Evolutionary conservation across 2,113 vertebrate species (phyloP).

Genomic region (Psittacula cyanocephala): DNA sequence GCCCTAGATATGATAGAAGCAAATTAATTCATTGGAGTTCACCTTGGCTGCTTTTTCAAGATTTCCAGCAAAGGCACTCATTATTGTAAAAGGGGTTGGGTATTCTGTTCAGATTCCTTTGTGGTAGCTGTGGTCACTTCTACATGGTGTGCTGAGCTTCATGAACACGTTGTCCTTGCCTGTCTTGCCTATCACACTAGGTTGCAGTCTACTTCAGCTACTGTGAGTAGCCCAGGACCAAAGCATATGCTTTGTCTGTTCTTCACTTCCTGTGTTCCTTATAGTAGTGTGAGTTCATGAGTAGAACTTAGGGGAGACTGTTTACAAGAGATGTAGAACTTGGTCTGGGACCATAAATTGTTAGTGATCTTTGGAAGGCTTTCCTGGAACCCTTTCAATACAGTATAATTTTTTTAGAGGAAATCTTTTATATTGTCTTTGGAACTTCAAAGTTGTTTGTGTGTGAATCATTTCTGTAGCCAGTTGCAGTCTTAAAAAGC

Average conservation of each 20-base stretch:
- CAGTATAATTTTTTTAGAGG: background rate
- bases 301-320: no score
- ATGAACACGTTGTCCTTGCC: background rate
- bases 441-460: background rate
- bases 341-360: background rate
- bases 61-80: background rate
- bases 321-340: background rate
- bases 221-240: background rate
- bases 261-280: background rate
- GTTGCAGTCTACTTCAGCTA: no score
- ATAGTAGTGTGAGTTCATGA: accelerated
- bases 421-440: background rate
- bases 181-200: background rate
- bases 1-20: background rate
- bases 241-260: background rate
- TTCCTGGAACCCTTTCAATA: background rate
- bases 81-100: background rate
- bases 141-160: background rate
- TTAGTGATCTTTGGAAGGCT: background rate
- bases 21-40: background rate
- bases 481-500: background rate
- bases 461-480: background rate
- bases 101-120: background rate
- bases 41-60: background rate
- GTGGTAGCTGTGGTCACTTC: background rate